phyloP scores from a whole-genome alignment of 2,113 vertebrate genomes.

The Myrmecobius fasciatus region DNA sequence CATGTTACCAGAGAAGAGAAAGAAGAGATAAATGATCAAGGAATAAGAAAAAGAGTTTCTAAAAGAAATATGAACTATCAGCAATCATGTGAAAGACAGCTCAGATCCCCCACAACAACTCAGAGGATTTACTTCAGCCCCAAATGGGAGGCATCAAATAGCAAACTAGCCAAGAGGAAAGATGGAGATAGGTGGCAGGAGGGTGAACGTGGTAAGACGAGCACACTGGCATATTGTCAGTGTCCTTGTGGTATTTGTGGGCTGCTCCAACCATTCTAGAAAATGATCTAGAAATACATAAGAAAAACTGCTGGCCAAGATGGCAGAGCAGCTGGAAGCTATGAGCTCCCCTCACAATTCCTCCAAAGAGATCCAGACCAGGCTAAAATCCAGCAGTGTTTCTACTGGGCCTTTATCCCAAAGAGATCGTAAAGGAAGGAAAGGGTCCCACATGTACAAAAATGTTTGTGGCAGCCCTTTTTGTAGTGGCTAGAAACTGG shows the following conservation, averaged over 20 bases:
- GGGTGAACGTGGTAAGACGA: background rate
- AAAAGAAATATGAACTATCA: background rate
- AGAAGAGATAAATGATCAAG: background rate
- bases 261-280: background rate
- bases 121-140: background rate
- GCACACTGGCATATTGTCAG: background rate
- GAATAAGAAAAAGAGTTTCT: background rate
- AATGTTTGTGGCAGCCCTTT: too few relatives aligned
- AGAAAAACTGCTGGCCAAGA: background rate
- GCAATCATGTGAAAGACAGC: background rate
- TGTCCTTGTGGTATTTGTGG: background rate
- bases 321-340: background rate
- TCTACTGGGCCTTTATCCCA: too few relatives aligned
- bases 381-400: background rate
- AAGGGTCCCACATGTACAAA: too few relatives aligned
- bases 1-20: background rate
- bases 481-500: too few relatives aligned
- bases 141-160: background rate
- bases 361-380: background rate
- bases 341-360: background rate
- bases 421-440: too few relatives aligned
- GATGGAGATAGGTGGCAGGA: background rate
- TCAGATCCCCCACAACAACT: background rate
- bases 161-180: background rate
- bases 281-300: background rate